Conservation (phyloP, 2,113 vertebrate species). For the Crotophaga sulcirostris region DNA sequence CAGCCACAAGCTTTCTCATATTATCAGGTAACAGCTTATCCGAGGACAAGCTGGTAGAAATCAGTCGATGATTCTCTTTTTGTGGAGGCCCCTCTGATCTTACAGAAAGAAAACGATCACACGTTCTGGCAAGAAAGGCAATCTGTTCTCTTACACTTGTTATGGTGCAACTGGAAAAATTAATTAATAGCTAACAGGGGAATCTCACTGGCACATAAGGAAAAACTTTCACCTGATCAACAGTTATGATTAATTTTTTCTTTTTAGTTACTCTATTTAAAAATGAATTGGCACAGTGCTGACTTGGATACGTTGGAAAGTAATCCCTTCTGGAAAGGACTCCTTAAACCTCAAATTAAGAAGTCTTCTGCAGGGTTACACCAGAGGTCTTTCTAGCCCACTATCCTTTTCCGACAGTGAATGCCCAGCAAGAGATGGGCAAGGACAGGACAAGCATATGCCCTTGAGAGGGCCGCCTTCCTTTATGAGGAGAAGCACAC, state of each 20-base stretch:
- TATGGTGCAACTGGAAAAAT: background rate
- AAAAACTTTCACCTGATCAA: constrained; percentile 13
- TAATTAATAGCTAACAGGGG: background rate
- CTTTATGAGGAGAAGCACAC: too few relatives aligned
- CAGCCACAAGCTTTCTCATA: background rate
- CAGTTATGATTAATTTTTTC: background rate
- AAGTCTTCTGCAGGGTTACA: background rate
- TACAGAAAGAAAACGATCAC: background rate
- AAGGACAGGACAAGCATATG: background rate
- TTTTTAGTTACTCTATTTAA: background rate
- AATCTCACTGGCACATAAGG: background rate
- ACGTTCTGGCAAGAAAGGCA: background rate
- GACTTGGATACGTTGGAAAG: background rate
- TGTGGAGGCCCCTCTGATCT: background rate
- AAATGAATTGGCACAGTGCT: background rate
- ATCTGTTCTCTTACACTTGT: background rate
- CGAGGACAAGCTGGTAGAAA: background rate
- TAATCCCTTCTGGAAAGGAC: background rate
- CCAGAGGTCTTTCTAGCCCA: background rate
- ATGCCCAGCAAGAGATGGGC: background rate
- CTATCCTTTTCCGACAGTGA: background rate
- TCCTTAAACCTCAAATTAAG: background rate
- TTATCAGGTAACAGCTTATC: background rate
- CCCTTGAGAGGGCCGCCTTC: too few relatives aligned
- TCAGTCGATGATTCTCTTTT: background rate